A percentile compares a stretch with the other conserved stretches of the same genome.
These are phyloP conservation scores for Cantharis lateralis DNA, from an alignment of 2,888 invertebrate genomes.

Conservation along the genomic window DNA sequence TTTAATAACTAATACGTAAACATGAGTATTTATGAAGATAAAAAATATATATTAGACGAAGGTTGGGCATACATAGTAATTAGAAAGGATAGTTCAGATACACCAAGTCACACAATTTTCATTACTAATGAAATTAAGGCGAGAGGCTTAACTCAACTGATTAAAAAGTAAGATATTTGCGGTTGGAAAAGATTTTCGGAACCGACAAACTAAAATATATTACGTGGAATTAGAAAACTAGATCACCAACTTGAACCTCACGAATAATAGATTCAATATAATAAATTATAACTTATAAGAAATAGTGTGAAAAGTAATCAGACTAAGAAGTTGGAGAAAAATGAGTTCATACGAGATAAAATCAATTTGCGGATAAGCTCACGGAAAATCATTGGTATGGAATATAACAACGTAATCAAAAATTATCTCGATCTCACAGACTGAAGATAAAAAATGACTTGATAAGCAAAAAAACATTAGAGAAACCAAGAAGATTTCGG, in stretches of 20 bases:
- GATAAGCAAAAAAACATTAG: not conserved
- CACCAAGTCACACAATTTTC: not conserved
- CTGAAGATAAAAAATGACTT: not conserved
- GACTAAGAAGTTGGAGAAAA: not conserved
- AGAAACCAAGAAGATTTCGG: not conserved
- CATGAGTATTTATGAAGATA: not conserved
- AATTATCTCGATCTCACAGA: not conserved
- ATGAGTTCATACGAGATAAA: not conserved
- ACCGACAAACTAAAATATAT: not conserved
- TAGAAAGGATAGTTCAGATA: not conserved
- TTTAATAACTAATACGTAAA: not conserved
- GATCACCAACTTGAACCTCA: not conserved
- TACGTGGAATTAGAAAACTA: too few species aligned
- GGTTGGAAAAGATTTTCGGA: not conserved
- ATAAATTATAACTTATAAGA: not conserved
- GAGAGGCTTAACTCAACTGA: not conserved
- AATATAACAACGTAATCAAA: not conserved
- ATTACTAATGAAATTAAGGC: not conserved
- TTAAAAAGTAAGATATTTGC: not conserved
- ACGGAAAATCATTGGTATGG: not conserved
- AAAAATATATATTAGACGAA: not conserved
- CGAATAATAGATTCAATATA: not conserved
- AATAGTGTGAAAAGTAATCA: not conserved
- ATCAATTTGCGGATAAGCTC: not conserved
- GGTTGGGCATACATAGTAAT: not conserved